Percentiles rank a stretch among this genome's conserved stretches.
Conservation (phyloP, 2,888 invertebrate species). For the Mythimna albipuncta region DNA sequence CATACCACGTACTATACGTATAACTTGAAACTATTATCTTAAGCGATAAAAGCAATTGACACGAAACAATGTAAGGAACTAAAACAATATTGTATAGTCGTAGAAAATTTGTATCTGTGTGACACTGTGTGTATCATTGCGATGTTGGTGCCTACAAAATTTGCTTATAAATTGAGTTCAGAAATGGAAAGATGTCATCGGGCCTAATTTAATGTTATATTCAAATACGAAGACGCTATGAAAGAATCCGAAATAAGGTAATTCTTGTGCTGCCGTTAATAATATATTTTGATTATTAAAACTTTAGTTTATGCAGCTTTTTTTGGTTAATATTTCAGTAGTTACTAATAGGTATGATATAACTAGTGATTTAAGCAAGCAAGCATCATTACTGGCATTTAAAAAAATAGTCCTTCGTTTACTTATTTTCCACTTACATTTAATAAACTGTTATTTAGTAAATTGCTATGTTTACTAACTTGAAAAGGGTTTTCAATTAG, state of each 20-base stretch:
- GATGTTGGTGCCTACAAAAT: slow-evolving; percentile 63
- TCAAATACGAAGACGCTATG: slow-evolving; percentile 62
- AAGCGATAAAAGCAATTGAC: slow-evolving; percentile 40
- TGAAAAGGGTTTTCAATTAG: neutral
- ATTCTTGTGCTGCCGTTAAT: slow-evolving; percentile 37
- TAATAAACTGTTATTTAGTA: neutral
- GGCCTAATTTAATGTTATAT: slow-evolving; percentile 70
- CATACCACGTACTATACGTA: neutral
- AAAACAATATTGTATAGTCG: slow-evolving; percentile 20
- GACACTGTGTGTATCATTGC: slow-evolving; percentile 19
- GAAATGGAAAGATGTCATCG: slow-evolving; percentile 68
- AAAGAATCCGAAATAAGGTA: slow-evolving; percentile 66
- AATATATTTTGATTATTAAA: slow-evolving; percentile 20
- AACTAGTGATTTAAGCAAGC: no score
- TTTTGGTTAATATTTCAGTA: neutral
- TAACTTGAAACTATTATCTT: slow-evolving; percentile 33
- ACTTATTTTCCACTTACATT: neutral
- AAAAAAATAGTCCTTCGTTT: neutral
- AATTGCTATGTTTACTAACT: neutral
- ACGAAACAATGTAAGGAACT: slow-evolving; percentile 35
- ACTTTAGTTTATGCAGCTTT: neutral
- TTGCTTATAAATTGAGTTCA: slow-evolving; percentile 76
- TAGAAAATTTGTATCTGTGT: slow-evolving; percentile 11
- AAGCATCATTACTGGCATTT: no score
- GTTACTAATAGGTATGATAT: no score